Evolutionary conservation across 2,797 vertebrate species (phyloP).

Genomic region (Hapalemur alaotrensis): DNA sequence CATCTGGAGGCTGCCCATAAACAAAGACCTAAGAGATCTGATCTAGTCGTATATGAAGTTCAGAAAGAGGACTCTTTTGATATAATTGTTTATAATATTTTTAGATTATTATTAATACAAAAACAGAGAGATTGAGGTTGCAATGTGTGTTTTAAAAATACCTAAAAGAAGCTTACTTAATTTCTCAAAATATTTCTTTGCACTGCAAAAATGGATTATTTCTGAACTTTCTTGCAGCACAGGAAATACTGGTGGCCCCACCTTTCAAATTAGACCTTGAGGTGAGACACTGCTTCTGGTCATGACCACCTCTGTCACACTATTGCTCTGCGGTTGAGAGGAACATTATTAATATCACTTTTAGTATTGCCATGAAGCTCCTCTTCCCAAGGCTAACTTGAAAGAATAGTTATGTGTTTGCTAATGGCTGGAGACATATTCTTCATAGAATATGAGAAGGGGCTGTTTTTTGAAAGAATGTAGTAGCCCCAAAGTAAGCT

Average conservation of each 20-base stretch:
- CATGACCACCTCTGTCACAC: background rate
- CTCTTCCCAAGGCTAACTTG: background rate
- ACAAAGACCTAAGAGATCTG: conserved; percentile 44
- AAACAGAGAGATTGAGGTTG: background rate
- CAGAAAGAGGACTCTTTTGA: background rate
- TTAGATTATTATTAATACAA: background rate
- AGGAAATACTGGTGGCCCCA: background rate
- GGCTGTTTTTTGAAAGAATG: background rate
- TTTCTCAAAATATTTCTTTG: conserved; percentile 26
- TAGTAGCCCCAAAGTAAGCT: background rate
- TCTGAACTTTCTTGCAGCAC: background rate
- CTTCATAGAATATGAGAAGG: background rate
- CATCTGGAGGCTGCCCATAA: conserved; percentile 48
- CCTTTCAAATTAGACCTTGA: background rate
- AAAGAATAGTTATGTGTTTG: background rate
- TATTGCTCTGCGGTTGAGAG: background rate
- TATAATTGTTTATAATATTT: background rate
- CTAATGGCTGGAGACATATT: background rate
- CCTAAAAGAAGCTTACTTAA: background rate
- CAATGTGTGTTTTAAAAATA: background rate
- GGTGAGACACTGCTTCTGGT: background rate
- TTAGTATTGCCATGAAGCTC: background rate
- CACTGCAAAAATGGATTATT: background rate
- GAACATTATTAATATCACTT: background rate
- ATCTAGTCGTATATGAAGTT: background rate